Conservation (phyloP, 2,888 invertebrate species). For the Vanessa cardui region DNA sequence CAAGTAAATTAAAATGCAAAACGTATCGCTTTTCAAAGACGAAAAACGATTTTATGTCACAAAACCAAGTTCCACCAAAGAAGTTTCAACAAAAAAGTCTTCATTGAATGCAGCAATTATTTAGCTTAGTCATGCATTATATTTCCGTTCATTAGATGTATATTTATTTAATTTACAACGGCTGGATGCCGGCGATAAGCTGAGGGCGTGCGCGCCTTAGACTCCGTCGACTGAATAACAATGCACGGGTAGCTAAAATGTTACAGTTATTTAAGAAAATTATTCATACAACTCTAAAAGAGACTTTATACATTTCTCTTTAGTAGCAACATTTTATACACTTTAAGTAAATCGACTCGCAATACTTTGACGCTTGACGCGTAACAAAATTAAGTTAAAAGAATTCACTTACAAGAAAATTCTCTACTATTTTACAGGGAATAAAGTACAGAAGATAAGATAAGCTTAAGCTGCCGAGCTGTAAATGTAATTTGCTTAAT, state of each 20-base stretch:
- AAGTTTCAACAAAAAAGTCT: conserved; percentile 5
- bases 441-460: conserved; percentile 48
- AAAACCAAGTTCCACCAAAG: too few species aligned
- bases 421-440: conserved; percentile 47
- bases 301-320: conserved; percentile 22
- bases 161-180: conserved; percentile 83
- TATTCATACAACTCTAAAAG: conserved; percentile 49
- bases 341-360: conserved; percentile 42
- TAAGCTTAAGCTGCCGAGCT: conserved; percentile 48
- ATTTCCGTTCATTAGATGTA: conserved; percentile 81
- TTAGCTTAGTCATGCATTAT: conserved; percentile 78
- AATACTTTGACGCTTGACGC: conserved; percentile 51
- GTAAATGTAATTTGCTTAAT: conserved; percentile 55
- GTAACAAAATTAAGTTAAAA: conserved; percentile 58
- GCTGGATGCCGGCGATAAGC: conserved; percentile 80
- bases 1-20: too few species aligned
- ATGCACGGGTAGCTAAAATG: conserved; percentile 73
- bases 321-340: conserved; percentile 55
- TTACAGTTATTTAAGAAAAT: conserved; percentile 52
- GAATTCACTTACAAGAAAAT: conserved; percentile 49
- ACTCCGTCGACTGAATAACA: conserved; percentile 78
- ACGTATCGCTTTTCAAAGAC: too few species aligned
- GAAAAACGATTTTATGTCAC: too few species aligned
- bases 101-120: conserved; percentile 72
- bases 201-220: conserved; percentile 73